Evolutionary conservation across 2,797 vertebrate genomes (phyloP).

Genomic region (Microchirus variegatus): DNA sequence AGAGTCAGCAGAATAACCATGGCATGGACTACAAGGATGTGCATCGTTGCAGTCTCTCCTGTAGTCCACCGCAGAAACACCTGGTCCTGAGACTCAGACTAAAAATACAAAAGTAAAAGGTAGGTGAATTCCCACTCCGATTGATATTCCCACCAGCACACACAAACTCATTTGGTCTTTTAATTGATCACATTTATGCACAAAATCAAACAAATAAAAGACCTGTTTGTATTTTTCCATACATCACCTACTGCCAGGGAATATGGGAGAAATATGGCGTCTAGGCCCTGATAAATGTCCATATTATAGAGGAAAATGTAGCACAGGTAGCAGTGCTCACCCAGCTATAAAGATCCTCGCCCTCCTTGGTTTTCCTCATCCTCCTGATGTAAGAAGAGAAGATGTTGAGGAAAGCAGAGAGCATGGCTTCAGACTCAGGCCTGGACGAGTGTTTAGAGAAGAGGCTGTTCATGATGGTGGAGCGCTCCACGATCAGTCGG

Average conservation of each 20-base stretch:
- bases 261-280: no score
- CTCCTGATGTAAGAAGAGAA: slow-evolving; percentile 92
- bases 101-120: not conserved
- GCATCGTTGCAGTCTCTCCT: slow-evolving; percentile 98
- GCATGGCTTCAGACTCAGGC: slow-evolving; percentile 88
- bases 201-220: no score
- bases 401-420: slow-evolving; percentile 90
- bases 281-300: no score
- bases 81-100: slow-evolving; percentile 99
- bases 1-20: slow-evolving; percentile 94
- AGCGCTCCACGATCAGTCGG: slow-evolving; percentile 94
- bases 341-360: slow-evolving; percentile 98
- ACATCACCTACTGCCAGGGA: no score
- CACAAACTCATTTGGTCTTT: no score
- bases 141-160: not conserved
- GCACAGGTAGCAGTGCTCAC: slow-evolving; percentile 73
- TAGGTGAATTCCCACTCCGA: not conserved
- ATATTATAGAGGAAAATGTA: not conserved
- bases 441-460: slow-evolving; percentile 91
- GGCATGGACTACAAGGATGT: slow-evolving; percentile 98
- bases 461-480: slow-evolving; percentile 97
- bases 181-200: no score
- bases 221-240: no score
- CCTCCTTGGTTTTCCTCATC: slow-evolving; percentile 98
- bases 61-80: slow-evolving; percentile 97